These are phyloP conservation scores for Mugil cephalus DNA, from an alignment of 2,113 vertebrate species.

Conservation along the genomic window DNA sequence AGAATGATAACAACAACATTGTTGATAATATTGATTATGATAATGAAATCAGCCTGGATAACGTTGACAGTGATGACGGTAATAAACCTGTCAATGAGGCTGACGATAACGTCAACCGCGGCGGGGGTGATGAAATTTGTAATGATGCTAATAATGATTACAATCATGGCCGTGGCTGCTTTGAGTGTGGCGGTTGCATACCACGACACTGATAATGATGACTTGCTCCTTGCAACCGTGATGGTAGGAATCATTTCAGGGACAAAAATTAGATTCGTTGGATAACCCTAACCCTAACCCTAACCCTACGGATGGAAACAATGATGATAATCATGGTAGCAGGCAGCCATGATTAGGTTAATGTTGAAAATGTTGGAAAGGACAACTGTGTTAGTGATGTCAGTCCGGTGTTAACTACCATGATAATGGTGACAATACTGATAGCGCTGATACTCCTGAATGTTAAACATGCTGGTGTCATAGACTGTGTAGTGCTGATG, in stretches of 20 bases:
- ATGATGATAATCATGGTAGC: background rate
- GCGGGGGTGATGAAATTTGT: background rate
- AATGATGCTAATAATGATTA: background rate
- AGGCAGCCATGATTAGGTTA: background rate
- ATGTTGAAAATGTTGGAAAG: too few species aligned
- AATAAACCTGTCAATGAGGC: background rate
- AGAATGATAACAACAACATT: background rate
- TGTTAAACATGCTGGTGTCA: too few species aligned
- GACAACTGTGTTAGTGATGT: too few species aligned
- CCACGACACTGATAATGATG: background rate
- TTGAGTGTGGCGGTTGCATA: background rate
- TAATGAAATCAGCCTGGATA: slow-evolving; percentile 13
- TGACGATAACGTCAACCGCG: background rate
- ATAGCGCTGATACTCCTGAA: too few species aligned
- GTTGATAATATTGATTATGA: background rate
- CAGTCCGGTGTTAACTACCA: too few species aligned
- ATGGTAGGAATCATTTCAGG: background rate
- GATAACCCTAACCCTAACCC: too few species aligned
- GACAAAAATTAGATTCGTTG: background rate
- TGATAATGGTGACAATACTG: too few species aligned
- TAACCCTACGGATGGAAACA: background rate
- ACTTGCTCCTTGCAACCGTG: background rate
- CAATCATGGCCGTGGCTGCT: background rate
- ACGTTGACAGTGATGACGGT: slow-evolving; percentile 3
- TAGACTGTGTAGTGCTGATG: too few species aligned